Evolutionary conservation across 2,888 invertebrate species (phyloP), one percentile per base, ranked within the genome.

Genomic region (Caenorhabditis sp.): DNA sequence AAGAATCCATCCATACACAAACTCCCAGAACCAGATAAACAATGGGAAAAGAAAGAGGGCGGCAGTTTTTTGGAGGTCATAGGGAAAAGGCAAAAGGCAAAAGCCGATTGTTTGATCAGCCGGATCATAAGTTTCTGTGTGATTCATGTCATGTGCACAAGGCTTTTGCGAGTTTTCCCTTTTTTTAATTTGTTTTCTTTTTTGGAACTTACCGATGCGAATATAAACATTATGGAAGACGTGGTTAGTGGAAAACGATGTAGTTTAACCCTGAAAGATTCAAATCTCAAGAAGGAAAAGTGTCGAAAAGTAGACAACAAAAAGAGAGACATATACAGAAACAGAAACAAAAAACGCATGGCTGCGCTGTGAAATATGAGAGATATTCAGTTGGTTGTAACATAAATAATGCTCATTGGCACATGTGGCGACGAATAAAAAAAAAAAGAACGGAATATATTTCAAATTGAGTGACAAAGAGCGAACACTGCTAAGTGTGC

Each of bases 31-130:
- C 40, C 40, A 60, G 58, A 65, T 74, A 74, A 74, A 74, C 74
- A 76, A n/a, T n/a, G n/a, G n/a, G n/a, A n/a, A 58, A 67, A 61
- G 58, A 67, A 44, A 47, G 53, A 22, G 32, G 32, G 61, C 47
- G 40, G 40, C n/a, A 40, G 28, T 60, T 61, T 61, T 47, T 61
- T 47, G 61, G 76, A 61, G 76, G 76, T 51, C 60, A 76, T 37
- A 60, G 56, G 53, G 37, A 53, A 53, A n/a, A 61, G 76, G 76
- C 40, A 51, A 76, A 26, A 60, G 56, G 53, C 40, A 53, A 53
- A 37, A 68, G 61, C 76, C 35, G 37, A 58, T 67, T 76, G 76
- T 76, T 76, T 76, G 76, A 74, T 67, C 74, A 65, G 55, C 35
- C 53, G 53, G 67, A 76, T 76, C 67, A 74, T 65, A 44, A 44